phyloP scores from a whole-genome alignment of 2,113 vertebrate species.

The Hippopotamus amphibius region DNA sequence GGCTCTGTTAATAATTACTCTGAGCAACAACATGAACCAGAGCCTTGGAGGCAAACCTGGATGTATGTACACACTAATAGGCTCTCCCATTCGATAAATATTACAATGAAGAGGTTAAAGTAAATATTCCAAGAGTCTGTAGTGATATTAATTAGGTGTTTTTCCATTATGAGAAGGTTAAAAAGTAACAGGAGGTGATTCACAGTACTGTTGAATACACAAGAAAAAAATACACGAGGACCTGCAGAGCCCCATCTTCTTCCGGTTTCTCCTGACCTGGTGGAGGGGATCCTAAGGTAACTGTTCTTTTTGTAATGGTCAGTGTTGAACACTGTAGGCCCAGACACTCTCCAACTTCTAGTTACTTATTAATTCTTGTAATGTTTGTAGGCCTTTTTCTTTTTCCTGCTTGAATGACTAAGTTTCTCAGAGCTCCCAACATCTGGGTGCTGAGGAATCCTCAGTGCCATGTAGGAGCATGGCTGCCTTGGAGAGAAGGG shows the following conservation, averaged over 20 bases:
- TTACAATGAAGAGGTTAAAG: not conserved
- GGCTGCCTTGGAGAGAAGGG: not conserved
- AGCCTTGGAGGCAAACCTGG: not conserved
- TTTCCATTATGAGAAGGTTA: conserved; percentile 1
- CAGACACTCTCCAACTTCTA: not conserved
- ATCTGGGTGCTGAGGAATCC: not conserved
- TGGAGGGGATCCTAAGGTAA: not conserved
- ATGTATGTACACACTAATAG: not conserved
- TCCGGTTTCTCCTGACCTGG: not conserved
- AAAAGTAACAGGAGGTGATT: not conserved
- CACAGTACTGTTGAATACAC: not conserved
- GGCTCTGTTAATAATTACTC: not conserved
- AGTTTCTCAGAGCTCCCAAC: not conserved
- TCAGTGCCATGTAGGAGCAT: not conserved
- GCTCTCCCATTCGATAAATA: not conserved
- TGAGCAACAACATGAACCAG: not conserved
- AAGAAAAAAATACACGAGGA: not conserved
- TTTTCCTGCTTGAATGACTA: not conserved
- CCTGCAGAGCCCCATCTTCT: no score
- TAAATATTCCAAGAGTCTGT: not conserved
- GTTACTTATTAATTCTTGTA: not conserved
- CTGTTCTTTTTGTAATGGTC: not conserved
- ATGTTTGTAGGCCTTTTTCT: not conserved
- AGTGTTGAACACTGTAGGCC: not conserved
- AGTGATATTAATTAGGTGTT: not conserved